Base-by-base conservation (phyloP, 2,888 invertebrate genomes). In the Embidobia sp. region DNA sequence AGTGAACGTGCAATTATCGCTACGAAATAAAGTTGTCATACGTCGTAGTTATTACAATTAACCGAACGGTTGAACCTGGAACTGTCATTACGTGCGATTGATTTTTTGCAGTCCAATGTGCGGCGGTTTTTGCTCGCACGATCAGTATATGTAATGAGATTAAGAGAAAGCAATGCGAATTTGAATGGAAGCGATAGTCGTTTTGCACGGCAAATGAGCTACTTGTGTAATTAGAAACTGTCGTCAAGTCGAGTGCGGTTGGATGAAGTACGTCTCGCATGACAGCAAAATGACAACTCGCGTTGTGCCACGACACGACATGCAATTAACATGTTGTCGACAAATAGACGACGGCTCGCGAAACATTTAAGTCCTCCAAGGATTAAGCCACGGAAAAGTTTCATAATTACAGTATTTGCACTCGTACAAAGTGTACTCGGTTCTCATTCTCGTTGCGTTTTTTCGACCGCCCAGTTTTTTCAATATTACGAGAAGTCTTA, bases 251-350 rank as follows among this genome's bases (percentile, higher is more conserved):
- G 61, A 53, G 40, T 55, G 53, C 37, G 31, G 61, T 18, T 55
- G 44, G 57, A 51, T 61, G 63, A 61, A 55, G 27, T 44, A 61
- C 42, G 44, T 53, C 44, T 77, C 64, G 64, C 70, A 63, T 77
- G 77, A 73, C 77, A 69, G 69, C 61, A 18, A 73, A 77, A 77
- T 73, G 72, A 73, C 67, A 67, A 77, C 67, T 77, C 61, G 61
- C 63, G 49, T 63, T 73, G 37, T 61, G 66, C 49, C 29, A 22
- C 67, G 49, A 66, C 72, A 67, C 61, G 66, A 61, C 67, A 63
- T 66, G 48, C 55, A 77, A 77, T 77, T 77, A 73, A 63, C 70
- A 44, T 69, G 72, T 67, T 67, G 77, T 67, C 66, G 72, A 64
- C 66, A 67, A 72, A 77, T 72, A 70, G 72, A 77, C 53, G 61